Evolutionary conservation across 2,888 invertebrate genomes (phyloP), one percentile per base, ranked within the genome.

Genomic region (Pheosia gnoma): DNA sequence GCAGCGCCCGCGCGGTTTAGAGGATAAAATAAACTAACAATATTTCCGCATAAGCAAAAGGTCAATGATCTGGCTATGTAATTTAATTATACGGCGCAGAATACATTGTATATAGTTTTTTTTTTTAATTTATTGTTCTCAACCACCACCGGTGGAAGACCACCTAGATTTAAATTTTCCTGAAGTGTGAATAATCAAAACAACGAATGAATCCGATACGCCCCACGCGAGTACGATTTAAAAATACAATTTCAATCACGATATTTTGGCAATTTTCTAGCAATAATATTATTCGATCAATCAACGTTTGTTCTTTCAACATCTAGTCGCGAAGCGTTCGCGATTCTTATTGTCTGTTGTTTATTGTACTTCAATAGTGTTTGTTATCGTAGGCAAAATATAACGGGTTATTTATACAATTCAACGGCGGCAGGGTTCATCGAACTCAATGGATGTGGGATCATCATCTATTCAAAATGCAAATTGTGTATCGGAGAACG

Each of bases 261-360:
- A 25, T 25, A 51, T 51, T 51, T 47, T 47, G 47, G 47, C 47
- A 3, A 53, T 53, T 11, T 11, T 53, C 5, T 4, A 53, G 25
- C 25, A 25, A 53, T 10, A 53, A 53, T 53, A 53, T 37, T 37
- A 37, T 52, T 38, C 37, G 53, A 53, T 53, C 53, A 53, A 53
- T 53, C 53, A 11, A 37, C 53, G 11, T 66, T 62, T 70, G 62
- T 66, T 67, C 39, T 59, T 25, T 58, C 49, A 45, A 63, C 67
- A 65, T 70, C 72, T 62, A 25, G 62, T 67, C 63, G 59, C 63
- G 66, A 71, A 73, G 68, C 61, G 59, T 66, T 74, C 72, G 68
- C 61, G 59, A 65, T 74, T 73, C 66, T 75, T 75, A 68, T 77
- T 71, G 70, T 71, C 68, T 68, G 68, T 75, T 80, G 75, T 80